A percentile compares a stretch with the other conserved stretches of the same genome.
These are phyloP conservation scores for Sinodicranocentrus sp. DNA, from an alignment of 2,888 invertebrate species.

Conservation along the genomic window DNA sequence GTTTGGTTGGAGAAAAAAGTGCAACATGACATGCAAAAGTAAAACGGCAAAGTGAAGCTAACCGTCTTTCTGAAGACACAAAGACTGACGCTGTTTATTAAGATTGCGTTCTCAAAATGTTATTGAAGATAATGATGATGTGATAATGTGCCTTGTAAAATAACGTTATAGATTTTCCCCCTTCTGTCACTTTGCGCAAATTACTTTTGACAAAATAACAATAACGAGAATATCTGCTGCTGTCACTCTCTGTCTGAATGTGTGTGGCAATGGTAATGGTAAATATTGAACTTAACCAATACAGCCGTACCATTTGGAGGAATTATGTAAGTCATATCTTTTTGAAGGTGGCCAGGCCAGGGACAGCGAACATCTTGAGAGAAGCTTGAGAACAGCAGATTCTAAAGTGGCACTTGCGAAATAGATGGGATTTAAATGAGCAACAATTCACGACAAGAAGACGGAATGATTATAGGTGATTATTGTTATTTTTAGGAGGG, in stretches of 20 bases:
- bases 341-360: constrained; percentile 8
- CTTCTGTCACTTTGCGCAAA: no score
- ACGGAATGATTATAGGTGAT: constrained; percentile 23
- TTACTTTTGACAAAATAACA: no score
- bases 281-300: no score
- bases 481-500: background rate
- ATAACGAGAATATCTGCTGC: no score
- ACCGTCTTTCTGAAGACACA: no score
- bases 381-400: background rate
- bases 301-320: no score
- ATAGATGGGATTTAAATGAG: background rate
- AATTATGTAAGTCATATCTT: no score
- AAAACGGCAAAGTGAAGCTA: background rate
- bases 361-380: background rate
- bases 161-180: background rate
- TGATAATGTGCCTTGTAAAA: no score
- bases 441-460: background rate
- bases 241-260: background rate
- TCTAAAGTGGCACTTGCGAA: background rate
- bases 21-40: constrained; percentile 14
- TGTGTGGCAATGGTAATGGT: no score
- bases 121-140: no score
- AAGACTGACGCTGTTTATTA: no score
- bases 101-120: no score
- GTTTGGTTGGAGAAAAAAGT: background rate